A percentile compares a stretch with the other conserved stretches of the same genome.
phyloP scores from a whole-genome alignment of 2,797 vertebrate genomes.

The Geotrypetes seraphini region DNA sequence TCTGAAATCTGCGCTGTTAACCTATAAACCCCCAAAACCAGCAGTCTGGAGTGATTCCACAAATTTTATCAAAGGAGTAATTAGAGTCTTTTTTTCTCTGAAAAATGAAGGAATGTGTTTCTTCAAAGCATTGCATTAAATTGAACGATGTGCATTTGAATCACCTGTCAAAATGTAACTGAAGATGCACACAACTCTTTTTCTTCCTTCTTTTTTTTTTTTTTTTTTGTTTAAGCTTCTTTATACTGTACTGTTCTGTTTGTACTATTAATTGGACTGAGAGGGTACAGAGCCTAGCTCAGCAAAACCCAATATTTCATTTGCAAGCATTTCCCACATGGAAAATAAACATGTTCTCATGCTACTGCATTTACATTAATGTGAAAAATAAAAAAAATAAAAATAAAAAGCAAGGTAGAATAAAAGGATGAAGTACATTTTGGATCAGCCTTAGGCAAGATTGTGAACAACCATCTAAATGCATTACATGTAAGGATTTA shows the following conservation, averaged over 20 bases:
- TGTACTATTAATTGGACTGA: not conserved
- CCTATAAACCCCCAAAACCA: no score
- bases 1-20: no score
- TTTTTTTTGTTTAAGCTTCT: not conserved
- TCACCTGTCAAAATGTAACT: no score
- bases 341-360: not conserved
- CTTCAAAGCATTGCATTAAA: no score
- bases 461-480: not conserved
- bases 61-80: no score
- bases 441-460: not conserved
- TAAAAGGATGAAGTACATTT: not conserved
- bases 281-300: not conserved
- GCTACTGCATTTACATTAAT: not conserved
- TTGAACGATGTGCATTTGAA: no score
- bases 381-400: not conserved
- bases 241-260: not conserved
- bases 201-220: not conserved
- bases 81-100: no score
- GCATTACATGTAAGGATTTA: not conserved
- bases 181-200: no score
- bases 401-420: not conserved
- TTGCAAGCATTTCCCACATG: not conserved
- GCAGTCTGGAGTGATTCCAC: no score
- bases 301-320: not conserved
- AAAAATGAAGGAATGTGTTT: no score